These are phyloP conservation scores for Meliscaeva auricollis DNA, from an alignment of 2,888 invertebrate genomes.

Conservation along the genomic window DNA sequence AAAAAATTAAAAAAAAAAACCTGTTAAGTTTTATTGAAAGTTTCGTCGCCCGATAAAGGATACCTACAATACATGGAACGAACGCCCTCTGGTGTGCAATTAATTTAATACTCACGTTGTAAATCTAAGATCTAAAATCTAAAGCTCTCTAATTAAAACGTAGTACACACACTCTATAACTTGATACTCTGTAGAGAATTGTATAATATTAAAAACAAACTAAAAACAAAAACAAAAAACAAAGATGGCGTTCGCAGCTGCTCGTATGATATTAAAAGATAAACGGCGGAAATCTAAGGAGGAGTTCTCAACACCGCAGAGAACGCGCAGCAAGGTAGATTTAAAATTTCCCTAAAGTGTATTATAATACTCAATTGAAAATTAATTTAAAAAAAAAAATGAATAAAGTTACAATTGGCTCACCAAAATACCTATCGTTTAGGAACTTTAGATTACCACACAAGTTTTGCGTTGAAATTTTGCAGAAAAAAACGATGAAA, in stretches of 20 bases:
- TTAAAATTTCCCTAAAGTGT: not conserved
- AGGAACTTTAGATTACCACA: constrained; percentile 59
- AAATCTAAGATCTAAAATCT: constrained; percentile 16
- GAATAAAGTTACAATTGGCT: not conserved
- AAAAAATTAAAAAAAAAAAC: constrained; percentile 5
- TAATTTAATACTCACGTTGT: constrained; percentile 33
- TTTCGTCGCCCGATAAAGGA: constrained; percentile 13
- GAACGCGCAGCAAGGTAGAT: constrained; percentile 93
- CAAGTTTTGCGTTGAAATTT: constrained; percentile 7
- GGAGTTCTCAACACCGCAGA: constrained; percentile 88
- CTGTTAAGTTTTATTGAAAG: constrained; percentile 43
- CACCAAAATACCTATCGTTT: not conserved
- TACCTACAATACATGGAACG: not conserved
- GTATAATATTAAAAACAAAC: not conserved
- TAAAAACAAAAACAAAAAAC: constrained; percentile 81
- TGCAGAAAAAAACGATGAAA: not conserved
- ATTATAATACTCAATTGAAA: constrained; percentile 75
- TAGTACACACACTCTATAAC: not conserved
- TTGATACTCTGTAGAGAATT: not conserved
- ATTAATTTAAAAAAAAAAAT: constrained; percentile 30
- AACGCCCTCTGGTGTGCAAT: constrained; percentile 42
- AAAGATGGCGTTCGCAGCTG: constrained; percentile 92
- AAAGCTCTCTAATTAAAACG: constrained; percentile 7
- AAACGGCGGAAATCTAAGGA: constrained; percentile 93
- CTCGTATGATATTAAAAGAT: constrained; percentile 93